These are phyloP conservation scores for Coluber constrictor DNA, from an alignment of 2,797 vertebrate genomes.

Conservation along the genomic window DNA sequence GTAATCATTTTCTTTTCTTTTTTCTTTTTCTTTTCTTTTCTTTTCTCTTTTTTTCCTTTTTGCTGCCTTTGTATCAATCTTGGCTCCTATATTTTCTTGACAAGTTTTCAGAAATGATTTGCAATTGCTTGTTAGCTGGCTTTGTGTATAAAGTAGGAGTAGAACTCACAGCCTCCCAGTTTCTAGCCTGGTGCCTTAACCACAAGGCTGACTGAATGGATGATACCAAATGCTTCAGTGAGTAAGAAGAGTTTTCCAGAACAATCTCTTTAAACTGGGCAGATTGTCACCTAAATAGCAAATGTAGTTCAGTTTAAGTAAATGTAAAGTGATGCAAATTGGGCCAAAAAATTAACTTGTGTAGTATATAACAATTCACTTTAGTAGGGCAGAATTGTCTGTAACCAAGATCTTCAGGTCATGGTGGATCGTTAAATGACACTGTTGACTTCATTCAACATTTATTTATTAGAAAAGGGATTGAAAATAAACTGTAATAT, in stretches of 20 bases:
- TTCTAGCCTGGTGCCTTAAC: no score
- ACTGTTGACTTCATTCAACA: not conserved
- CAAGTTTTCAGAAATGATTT: no score
- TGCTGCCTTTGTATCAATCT: no score
- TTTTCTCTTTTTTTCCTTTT: no score
- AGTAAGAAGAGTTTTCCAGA: not conserved
- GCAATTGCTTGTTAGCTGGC: no score
- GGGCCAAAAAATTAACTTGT: not conserved
- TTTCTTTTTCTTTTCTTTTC: no score
- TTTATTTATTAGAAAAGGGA: not conserved
- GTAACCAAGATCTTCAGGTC: not conserved
- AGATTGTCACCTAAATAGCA: not conserved
- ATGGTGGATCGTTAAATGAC: not conserved
- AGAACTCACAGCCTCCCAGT: no score
- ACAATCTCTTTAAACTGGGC: not conserved
- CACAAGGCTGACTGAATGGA: not conserved
- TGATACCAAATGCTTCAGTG: not conserved
- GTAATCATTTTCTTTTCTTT: no score
- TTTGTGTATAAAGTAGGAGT: no score
- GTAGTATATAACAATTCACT: not conserved
- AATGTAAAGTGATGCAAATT: not conserved
- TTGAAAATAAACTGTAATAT: not conserved
- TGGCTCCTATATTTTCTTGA: no score
- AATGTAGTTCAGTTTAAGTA: not conserved
- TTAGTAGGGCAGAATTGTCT: not conserved